Evolutionary conservation across 2,888 invertebrate species (phyloP).

Genomic region (Nowickia ferox): DNA sequence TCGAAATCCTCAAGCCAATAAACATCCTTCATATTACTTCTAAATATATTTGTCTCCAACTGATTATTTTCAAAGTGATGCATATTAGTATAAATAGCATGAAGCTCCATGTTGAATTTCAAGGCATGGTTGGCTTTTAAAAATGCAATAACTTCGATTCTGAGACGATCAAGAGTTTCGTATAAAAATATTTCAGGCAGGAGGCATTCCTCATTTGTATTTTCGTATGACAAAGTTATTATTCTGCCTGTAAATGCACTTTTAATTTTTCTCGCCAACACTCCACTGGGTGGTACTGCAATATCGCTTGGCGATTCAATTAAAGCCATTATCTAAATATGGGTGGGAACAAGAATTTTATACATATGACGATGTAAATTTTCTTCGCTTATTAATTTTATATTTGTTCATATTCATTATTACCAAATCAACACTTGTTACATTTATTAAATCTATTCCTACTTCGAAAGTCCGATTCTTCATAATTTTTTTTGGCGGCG

Average conservation of each 20-base stretch:
- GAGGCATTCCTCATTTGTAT: not conserved
- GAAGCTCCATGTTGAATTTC: conserved; percentile 14
- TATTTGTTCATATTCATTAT: too few relatives aligned
- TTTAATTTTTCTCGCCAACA: not conserved
- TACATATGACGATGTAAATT: too few relatives aligned
- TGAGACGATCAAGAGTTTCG: not conserved
- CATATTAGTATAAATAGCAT: not conserved
- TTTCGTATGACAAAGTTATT: not conserved
- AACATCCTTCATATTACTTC: not conserved
- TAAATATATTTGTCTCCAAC: not conserved
- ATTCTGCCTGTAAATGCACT: conserved; percentile 15
- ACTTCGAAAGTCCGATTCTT: too few relatives aligned
- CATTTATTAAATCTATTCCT: too few relatives aligned
- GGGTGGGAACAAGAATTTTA: too few relatives aligned
- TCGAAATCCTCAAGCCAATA: not conserved
- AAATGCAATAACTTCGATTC: not conserved
- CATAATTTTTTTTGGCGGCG: too few relatives aligned
- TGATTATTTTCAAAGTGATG: not conserved
- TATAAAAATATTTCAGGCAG: conserved; percentile 15
- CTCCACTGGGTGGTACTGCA: not conserved
- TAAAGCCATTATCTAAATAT: too few relatives aligned
- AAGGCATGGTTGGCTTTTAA: not conserved
- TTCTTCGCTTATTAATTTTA: too few relatives aligned
- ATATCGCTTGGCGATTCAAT: not conserved
- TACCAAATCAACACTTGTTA: too few relatives aligned